Evolutionary conservation across 1,140 invertebrate genomes (phyloP), one percentile per base, ranked within the genome.

Genomic region (Eriosoma lanigerum): DNA sequence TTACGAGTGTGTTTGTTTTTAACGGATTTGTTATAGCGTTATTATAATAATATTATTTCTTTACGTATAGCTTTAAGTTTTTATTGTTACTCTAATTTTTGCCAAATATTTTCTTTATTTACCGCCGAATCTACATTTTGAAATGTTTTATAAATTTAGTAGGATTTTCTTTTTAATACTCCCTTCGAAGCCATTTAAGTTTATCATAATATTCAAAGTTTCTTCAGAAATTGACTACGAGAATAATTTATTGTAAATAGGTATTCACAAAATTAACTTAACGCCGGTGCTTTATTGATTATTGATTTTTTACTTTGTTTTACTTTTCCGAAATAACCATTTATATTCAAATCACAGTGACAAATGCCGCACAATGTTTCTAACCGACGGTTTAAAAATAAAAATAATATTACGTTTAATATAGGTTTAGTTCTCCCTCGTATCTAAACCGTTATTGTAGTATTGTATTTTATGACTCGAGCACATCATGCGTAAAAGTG

Each of bases 101-200:
- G 46, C 21, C 26, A 26, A 68, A 48, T 68, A 24, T 46, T 68
- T 68, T 46, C n/a, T 66, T 24, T 26, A 6, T 21, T n/a, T 21
- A 10, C n/a, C n/a, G n/a, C 17, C 12, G 24, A 48, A 48, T 24
- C 19, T n/a, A 1, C 15, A 48, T 8, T 24, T 26, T 15, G 6
- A 68, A 26, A 68, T 48, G 44, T 68, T 48, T 68, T 68, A 68
- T 48, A 68, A 21, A 68, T 68, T 68, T 68, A 15, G 38, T 24
- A 48, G n/a, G 21, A 68, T 68, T 68, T 68, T 12, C 12, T 48
- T 68, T 68, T 68, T 68, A 48, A 48, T 26, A 12, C 24, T 58
- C 38, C 21, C 1, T 68, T 68, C 17, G 21, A 68, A 68, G 13
- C 38, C 44, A 24, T 68, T 68, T 48, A 9, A 6, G 38, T 48